Percentiles rank a stretch among this genome's conserved stretches.
Conservation (phyloP, 2,888 invertebrate species). For the Argyresthia albistria region DNA sequence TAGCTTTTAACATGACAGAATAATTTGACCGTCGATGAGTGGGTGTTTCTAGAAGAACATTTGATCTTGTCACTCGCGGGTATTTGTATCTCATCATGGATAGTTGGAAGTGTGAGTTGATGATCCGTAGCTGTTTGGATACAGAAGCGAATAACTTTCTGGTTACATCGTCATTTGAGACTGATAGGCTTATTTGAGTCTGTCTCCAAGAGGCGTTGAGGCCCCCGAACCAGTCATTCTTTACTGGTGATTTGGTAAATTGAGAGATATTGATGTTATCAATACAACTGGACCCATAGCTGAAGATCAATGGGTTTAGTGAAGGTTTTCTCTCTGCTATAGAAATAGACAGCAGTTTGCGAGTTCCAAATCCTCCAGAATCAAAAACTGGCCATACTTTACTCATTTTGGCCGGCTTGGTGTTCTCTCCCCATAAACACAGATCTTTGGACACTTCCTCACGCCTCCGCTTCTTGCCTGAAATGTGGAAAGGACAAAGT, state of each 20-base stretch:
- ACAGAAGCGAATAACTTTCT: slow-evolving; percentile 55
- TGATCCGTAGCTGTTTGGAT: slow-evolving; percentile 49
- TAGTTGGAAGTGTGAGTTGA: slow-evolving; percentile 51
- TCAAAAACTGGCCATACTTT: slow-evolving; percentile 68
- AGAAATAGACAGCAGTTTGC: slow-evolving; percentile 35
- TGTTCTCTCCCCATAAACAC: slow-evolving; percentile 38
- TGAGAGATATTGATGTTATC: slow-evolving; percentile 17
- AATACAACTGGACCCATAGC: slow-evolving; percentile 4
- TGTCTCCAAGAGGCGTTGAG: slow-evolving; percentile 48
- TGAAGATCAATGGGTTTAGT: slow-evolving; percentile 40
- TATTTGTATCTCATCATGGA: slow-evolving; percentile 59
- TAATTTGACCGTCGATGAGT: slow-evolving; percentile 40
- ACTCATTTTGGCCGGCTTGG: slow-evolving; percentile 45
- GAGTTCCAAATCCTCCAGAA: slow-evolving; percentile 56
- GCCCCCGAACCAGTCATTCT: slow-evolving; percentile 41
- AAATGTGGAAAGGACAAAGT: slow-evolving; percentile 8
- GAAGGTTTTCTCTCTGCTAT: slow-evolving; percentile 30
- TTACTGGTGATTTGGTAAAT: slow-evolving; percentile 23
- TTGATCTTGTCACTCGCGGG: slow-evolving; percentile 54
- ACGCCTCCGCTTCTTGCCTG: slow-evolving; percentile 58
- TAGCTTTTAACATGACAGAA: slow-evolving; percentile 43
- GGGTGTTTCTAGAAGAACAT: slow-evolving; percentile 48
- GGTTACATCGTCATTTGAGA: slow-evolving; percentile 43
- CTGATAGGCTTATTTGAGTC: slow-evolving; percentile 32
- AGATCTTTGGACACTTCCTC: slow-evolving; percentile 37